These are phyloP conservation scores for Heterohyrax brucei DNA, from an alignment of 2,797 vertebrate species.

Conservation along the genomic window DNA sequence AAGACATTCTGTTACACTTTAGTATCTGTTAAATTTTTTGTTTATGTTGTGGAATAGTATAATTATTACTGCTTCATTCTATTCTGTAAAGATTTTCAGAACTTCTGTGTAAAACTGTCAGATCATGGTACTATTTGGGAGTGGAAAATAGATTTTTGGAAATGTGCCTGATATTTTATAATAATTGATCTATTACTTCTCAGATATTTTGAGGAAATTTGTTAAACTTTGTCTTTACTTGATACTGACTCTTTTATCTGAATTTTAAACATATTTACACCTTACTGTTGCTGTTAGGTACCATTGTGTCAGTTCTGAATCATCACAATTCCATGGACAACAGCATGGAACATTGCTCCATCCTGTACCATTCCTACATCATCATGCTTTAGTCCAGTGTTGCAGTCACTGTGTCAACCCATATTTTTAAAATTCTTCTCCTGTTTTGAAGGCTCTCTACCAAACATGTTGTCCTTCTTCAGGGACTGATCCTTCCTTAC, in stretches of 20 bases:
- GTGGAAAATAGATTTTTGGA: background rate
- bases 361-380: no score
- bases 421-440: no score
- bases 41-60: background rate
- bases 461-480: no score
- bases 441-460: no score
- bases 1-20: background rate
- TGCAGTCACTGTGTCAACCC: no score
- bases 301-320: no score
- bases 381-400: no score
- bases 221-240: background rate
- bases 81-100: background rate
- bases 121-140: background rate
- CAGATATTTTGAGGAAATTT: background rate
- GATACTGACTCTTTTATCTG: background rate
- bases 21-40: background rate
- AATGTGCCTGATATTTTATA: background rate
- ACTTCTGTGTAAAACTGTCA: background rate
- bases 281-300: no score
- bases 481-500: no score
- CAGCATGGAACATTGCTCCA: no score
- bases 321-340: no score
- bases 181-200: background rate
- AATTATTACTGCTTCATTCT: background rate
- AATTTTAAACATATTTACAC: background rate